Percentiles rank a stretch among this genome's conserved stretches.
These are phyloP conservation scores for Scarus forsteni DNA, from an alignment of 2,797 vertebrate species.

Conservation along the genomic window DNA sequence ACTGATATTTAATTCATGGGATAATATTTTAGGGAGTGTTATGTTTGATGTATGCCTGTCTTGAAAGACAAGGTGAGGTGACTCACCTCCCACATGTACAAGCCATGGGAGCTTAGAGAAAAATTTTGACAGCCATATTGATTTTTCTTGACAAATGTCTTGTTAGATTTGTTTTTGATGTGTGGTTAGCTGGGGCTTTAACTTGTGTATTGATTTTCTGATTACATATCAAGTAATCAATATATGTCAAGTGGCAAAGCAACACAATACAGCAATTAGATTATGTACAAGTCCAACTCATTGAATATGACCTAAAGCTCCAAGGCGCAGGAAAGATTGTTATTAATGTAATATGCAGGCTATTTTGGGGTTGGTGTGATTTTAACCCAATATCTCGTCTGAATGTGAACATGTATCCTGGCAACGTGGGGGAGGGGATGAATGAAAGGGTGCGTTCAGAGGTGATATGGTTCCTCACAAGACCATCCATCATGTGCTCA, in stretches of 20 bases:
- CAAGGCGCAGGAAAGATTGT: conserved; percentile 5
- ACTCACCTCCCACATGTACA: neutral
- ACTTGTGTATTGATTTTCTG: conserved; percentile 40
- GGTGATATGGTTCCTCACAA: conserved; percentile 37
- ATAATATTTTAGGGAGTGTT: no score
- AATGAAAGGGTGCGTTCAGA: conserved; percentile 22
- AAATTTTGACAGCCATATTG: conserved; percentile 24
- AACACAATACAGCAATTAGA: conserved; percentile 34
- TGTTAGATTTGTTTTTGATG: conserved; percentile 16
- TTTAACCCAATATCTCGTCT: conserved; percentile 25
- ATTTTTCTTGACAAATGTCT: conserved; percentile 34
- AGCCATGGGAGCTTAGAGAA: neutral
- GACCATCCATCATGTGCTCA: conserved; percentile 52
- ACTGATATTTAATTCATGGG: no score
- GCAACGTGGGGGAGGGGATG: conserved; percentile 25
- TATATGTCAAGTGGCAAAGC: conserved; percentile 9
- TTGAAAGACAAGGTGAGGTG: no score
- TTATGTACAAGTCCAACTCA: conserved; percentile 6
- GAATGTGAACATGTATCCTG: conserved; percentile 32
- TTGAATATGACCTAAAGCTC: conserved; percentile 25
- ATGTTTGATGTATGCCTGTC: neutral
- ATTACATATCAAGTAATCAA: conserved; percentile 35
- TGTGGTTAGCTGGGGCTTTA: neutral
- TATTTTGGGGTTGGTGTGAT: neutral
- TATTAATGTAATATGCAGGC: conserved; percentile 29